Evolutionary conservation across 2,888 invertebrate species (phyloP).

Genomic region (Himalopsyche japonica): DNA sequence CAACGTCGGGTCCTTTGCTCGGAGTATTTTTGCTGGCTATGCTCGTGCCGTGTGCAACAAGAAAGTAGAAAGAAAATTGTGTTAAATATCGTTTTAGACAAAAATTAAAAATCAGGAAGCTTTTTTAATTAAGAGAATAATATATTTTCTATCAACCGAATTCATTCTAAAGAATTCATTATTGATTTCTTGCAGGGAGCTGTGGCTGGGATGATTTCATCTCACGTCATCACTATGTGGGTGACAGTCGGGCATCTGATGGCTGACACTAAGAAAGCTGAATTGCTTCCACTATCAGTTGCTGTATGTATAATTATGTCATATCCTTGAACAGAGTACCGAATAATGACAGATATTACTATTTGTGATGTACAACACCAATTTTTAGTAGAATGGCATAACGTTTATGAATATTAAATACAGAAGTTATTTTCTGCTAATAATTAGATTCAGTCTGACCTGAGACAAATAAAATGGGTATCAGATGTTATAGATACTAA

Average conservation of each 20-base stretch:
- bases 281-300: conserved; percentile 66
- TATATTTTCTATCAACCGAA: neutral
- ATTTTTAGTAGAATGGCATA: no score
- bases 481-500: no score
- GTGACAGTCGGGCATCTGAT: conserved; percentile 73
- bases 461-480: no score
- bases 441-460: no score
- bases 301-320: conserved; percentile 51
- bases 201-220: conserved; percentile 73
- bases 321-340: no score
- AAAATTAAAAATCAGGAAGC: no score
- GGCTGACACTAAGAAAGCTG: conserved; percentile 61
- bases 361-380: no score
- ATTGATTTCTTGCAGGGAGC: conserved; percentile 62
- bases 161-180: no score
- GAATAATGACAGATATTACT: no score
- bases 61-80: no score
- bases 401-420: no score
- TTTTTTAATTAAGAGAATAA: neutral
- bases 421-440: no score
- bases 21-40: conserved; percentile 85
- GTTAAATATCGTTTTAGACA: conserved; percentile 33
- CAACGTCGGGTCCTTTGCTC: conserved; percentile 80
- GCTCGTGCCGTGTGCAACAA: conserved; percentile 80
- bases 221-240: conserved; percentile 75